Base-by-base conservation (phyloP, 2,888 invertebrate species). In the Apocheima hispidaria region DNA sequence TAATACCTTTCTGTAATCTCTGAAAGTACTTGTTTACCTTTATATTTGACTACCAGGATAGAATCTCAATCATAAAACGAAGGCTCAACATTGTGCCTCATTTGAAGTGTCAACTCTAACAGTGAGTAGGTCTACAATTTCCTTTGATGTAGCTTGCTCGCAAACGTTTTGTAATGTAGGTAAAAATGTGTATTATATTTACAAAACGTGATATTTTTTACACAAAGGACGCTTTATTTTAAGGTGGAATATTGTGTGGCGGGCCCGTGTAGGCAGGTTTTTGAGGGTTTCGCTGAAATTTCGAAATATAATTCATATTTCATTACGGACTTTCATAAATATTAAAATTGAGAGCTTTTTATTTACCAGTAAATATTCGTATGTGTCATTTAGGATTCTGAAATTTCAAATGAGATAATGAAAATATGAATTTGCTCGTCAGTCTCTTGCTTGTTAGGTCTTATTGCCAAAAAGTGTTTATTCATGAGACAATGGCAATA, bases 171-270 rank as follows among this genome's bases (percentile, higher is more conserved):
- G 55, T 53, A 57, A 70, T 69, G 67, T 70, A 73, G 16, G 20
- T 38, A 70, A 76, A 68, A 72, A 49, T 52, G 57, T 66, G 68
- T 73, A 55, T 54, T 64, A 70, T 71, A 72, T 73, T 69, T 70
- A 67, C 65, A 66, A 59, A 66, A 61, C 63, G 66, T 50, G 43
- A 60, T 60, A 54, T 54, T 43, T 14, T 62, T 51, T 40, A 55
- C 60, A 60, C 54, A 53, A 60, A 65, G 61, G 33, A 52, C 62
- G 26, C 48, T 66, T 54, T 43, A 53, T 40, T 67, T 55, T 52
- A 21, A 23, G 26, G 38, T 40, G n/a, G 53, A 54, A 43, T 44
- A 53, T 36, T 44, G 36, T 51, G 55, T 40, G 51, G 20, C 51
- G 28, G 51, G 35, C 36, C 26, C 36, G 30, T 44, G 33, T 54